Conservation (phyloP, 2,113 vertebrate species). For the Suricata suricatta region DNA sequence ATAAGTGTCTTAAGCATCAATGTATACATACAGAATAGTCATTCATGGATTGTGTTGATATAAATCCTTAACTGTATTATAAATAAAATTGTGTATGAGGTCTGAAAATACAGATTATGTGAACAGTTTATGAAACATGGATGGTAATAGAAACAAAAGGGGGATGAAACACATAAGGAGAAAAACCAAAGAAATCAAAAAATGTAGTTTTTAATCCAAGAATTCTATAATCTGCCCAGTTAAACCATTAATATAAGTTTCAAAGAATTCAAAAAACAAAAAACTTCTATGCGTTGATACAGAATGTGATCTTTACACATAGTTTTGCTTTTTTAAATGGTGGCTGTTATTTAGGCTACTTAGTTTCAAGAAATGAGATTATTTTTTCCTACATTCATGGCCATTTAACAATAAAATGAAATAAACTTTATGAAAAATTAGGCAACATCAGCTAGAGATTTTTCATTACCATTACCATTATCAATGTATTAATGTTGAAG, state of each 20-base stretch:
- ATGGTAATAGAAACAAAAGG: background rate
- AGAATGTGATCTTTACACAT: background rate
- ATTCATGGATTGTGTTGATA: background rate
- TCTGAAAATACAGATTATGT: background rate
- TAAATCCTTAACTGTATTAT: background rate
- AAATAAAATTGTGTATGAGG: background rate
- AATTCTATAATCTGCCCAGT: background rate
- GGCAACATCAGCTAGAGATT: background rate
- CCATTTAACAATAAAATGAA: background rate
- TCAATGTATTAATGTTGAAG: background rate
- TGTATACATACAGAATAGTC: background rate
- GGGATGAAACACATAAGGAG: background rate
- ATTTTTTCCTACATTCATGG: background rate
- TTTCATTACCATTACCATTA: background rate
- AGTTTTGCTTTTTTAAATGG: background rate
- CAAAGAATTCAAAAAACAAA: background rate
- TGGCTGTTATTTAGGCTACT: background rate
- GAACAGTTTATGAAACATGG: background rate
- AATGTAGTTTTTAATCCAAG: background rate
- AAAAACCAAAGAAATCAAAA: constrained; percentile 5
- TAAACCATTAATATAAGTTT: background rate
- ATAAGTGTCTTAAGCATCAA: background rate
- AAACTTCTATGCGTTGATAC: background rate
- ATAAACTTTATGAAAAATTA: background rate
- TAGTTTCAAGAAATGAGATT: constrained; percentile 1